These are phyloP conservation scores for Archips xylosteana DNA, from an alignment of 2,888 invertebrate species.

Conservation along the genomic window DNA sequence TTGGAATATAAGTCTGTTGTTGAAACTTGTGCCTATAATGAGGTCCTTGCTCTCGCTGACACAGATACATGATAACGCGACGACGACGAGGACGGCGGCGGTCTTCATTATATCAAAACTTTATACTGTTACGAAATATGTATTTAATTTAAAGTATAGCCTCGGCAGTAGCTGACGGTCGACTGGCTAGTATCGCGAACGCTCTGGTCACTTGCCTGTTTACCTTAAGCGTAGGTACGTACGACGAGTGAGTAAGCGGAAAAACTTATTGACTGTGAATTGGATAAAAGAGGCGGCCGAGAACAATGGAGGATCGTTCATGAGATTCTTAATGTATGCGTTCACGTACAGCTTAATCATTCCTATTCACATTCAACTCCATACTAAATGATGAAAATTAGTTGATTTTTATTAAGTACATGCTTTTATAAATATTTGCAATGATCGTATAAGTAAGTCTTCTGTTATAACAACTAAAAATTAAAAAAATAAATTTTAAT, in stretches of 20 bases:
- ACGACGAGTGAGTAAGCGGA: slow-evolving; percentile 56
- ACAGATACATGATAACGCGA: slow-evolving; percentile 65
- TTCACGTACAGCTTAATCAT: slow-evolving; percentile 9
- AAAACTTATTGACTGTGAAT: slow-evolving; percentile 55
- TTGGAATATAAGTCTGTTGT: slow-evolving; percentile 72
- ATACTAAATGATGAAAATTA: neutral
- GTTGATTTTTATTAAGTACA: too few species aligned
- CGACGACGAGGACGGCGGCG: slow-evolving; percentile 60
- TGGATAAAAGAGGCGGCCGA: slow-evolving; percentile 42
- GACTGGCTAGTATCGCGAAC: slow-evolving; percentile 57
- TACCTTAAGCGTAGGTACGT: slow-evolving; percentile 50
- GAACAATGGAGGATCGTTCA: slow-evolving; percentile 28
- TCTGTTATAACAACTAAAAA: too few species aligned
- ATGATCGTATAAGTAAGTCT: too few species aligned
- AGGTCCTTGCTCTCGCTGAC: slow-evolving; percentile 71
- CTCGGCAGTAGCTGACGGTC: slow-evolving; percentile 57
- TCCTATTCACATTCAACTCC: neutral
- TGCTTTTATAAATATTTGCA: too few species aligned
- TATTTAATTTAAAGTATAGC: slow-evolving; percentile 52
- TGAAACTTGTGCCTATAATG: slow-evolving; percentile 77
- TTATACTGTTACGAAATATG: neutral
- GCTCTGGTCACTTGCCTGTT: slow-evolving; percentile 55
- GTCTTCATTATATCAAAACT: slow-evolving; percentile 61
- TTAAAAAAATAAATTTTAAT: too few species aligned
- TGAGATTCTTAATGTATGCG: slow-evolving; percentile 5